Evolutionary conservation across 2,797 vertebrate species (phyloP).

Genomic region (Sciurus carolinensis): DNA sequence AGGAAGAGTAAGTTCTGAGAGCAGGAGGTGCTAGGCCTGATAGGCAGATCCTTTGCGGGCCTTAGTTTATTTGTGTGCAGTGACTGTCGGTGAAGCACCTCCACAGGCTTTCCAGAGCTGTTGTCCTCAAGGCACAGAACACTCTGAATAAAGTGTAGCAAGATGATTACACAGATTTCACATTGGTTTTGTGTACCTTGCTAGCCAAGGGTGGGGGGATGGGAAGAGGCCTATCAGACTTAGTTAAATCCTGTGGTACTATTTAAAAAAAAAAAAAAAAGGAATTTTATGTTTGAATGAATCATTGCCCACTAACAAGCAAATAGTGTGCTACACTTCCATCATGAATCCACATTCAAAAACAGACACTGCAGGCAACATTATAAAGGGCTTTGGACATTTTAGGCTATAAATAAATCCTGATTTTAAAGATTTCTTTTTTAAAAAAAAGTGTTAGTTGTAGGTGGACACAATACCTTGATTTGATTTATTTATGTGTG

Average conservation of each 20-base stretch:
- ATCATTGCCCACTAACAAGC: background rate
- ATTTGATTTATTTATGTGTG: too few species aligned
- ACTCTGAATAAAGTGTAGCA: background rate
- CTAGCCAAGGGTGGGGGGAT: background rate
- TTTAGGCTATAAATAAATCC: background rate
- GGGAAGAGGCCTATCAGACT: background rate
- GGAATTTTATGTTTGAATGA: background rate
- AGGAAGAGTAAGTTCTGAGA: background rate
- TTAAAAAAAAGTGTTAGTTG: too few species aligned
- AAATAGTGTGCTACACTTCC: background rate
- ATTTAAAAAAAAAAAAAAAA: background rate
- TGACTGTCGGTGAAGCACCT: background rate
- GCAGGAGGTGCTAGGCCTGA: background rate
- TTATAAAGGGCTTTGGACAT: background rate
- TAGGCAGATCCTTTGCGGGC: background rate
- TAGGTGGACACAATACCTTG: too few species aligned
- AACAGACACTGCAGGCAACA: background rate
- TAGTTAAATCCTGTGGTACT: background rate
- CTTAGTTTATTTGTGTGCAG: background rate
- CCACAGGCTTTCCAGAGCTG: background rate
- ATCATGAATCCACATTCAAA: background rate
- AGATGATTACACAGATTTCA: conserved; percentile 11
- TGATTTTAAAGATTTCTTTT: conserved; percentile 43
- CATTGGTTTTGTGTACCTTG: conserved; percentile 1
- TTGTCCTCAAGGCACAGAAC: background rate